Conservation (phyloP, 2,797 vertebrate species). For the Scarus forsteni region DNA sequence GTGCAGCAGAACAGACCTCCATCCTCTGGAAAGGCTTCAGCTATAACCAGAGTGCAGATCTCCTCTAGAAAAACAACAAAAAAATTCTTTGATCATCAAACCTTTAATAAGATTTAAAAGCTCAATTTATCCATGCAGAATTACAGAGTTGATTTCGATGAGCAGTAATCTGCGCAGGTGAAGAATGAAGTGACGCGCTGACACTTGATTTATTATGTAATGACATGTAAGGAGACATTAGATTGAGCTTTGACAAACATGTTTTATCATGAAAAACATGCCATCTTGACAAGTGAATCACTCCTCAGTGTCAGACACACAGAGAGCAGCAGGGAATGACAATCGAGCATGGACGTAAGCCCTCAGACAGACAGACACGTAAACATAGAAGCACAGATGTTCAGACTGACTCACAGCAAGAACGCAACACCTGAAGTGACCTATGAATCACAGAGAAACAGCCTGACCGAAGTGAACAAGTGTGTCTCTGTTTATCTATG, state of each 20-base stretch:
- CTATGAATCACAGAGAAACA: constrained; percentile 48
- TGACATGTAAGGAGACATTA: constrained; percentile 14
- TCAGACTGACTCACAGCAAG: constrained; percentile 62
- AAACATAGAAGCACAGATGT: constrained; percentile 49
- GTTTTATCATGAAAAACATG: constrained; percentile 27
- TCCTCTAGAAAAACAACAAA: constrained; percentile 85
- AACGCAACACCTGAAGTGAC: constrained; percentile 54
- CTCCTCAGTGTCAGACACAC: constrained; percentile 27
- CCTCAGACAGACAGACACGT: constrained; percentile 8
- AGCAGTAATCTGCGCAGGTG: background rate
- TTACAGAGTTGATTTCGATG: background rate
- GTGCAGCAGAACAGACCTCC: constrained; percentile 93
- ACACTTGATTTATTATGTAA: constrained; percentile 13
- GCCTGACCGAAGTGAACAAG: constrained; percentile 11
- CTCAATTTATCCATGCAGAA: background rate
- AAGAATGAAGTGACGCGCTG: constrained; percentile 7
- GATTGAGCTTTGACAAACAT: constrained; percentile 18
- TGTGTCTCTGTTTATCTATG: constrained; percentile 30
- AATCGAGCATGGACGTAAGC: constrained; percentile 17
- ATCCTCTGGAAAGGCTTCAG: constrained; percentile 97
- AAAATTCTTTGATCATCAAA: background rate
- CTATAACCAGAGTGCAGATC: constrained; percentile 97
- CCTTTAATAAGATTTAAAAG: background rate
- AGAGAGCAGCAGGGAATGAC: constrained; percentile 33
- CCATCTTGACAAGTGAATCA: constrained; percentile 61